Base-by-base conservation (phyloP, 2,797 vertebrate genomes). In the Paramormyrops hopkinsi region DNA sequence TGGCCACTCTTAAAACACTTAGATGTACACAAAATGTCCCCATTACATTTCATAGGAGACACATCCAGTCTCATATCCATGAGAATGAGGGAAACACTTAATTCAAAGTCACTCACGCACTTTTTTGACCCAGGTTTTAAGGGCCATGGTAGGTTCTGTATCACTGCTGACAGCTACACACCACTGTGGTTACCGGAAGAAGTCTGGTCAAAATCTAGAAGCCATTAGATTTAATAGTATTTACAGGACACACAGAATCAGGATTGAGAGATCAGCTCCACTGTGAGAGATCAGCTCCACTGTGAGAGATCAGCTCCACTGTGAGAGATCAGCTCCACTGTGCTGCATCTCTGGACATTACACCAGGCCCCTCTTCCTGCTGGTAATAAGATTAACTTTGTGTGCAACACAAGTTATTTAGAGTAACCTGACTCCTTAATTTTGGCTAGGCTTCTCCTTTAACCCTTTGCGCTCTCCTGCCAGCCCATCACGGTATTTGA, bases 401-500 rank as follows among this genome's bases (percentile, higher is more conserved):
- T 88, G 8, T 14, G 33, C 54, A 56, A 41, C 73, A 22, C 17
- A 48, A 51, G 65, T 62, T 29, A 79, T 44, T 56, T 4, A 62
- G 12, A 41, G 14, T 88, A 51, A 25, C 17, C 53, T 33, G 86
- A 48, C 44, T 82, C 2, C n/a, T 86, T 59, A 25, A 89, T 56
- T 33, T 79, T 82, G 89, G 89, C 89, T 89, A 53, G 65, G 88
- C 59, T 84, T 73, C 37, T 19, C 89, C 69, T 91, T 33, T 84
- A 92, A 89, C 91, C 73, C 90, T n/a, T 62, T 93, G 89, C 91
- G 90, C 93, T 94, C 95, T 92, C 92, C 96, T 96, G 94, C 93
- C 95, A 95, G 95, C 88, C 44, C 90, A 90, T 92, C 51, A 37
- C 3, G 6, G n/a, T 48, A 65, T 65, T 37, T 87, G 53, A 65